These are phyloP conservation scores for Scolopax mira DNA, from an alignment of 2,113 vertebrate genomes.

Conservation along the genomic window DNA sequence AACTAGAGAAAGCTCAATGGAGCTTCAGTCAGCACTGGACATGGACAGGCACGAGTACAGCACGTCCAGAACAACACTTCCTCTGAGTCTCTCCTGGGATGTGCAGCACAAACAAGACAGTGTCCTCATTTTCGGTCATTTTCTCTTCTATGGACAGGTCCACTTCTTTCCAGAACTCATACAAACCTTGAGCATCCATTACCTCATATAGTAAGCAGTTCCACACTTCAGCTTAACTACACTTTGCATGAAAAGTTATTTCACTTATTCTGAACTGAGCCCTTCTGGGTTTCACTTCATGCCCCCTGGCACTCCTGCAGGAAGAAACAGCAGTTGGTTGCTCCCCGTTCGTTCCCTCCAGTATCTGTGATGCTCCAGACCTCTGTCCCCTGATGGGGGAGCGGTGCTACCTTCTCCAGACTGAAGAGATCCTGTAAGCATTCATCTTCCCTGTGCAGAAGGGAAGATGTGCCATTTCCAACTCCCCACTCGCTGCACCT, in stretches of 20 bases:
- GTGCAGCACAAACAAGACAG: accelerated
- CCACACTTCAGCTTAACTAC: not conserved
- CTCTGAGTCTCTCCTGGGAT: not conserved
- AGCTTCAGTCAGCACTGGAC: not conserved
- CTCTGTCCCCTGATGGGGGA: not conserved
- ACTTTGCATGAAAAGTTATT: not conserved
- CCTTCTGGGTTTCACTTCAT: too few species aligned
- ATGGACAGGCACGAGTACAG: accelerated
- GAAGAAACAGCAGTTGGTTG: not conserved
- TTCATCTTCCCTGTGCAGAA: not conserved
- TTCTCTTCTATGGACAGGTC: not conserved
- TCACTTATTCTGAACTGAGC: not conserved
- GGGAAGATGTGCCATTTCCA: accelerated
- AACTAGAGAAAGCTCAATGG: accelerated
- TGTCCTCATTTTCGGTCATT: accelerated
- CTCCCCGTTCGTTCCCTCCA: not conserved
- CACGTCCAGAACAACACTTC: not conserved
- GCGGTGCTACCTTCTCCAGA: not conserved
- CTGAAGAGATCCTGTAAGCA: accelerated
- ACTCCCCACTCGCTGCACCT: not conserved
- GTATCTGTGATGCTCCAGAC: not conserved
- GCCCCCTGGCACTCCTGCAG: not conserved
- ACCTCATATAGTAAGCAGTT: accelerated
- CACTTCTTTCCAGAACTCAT: not conserved
- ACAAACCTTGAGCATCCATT: not conserved